These are phyloP conservation scores for Sinocyclocheilus grahami DNA, from an alignment of 2,113 vertebrate species.

Conservation along the genomic window DNA sequence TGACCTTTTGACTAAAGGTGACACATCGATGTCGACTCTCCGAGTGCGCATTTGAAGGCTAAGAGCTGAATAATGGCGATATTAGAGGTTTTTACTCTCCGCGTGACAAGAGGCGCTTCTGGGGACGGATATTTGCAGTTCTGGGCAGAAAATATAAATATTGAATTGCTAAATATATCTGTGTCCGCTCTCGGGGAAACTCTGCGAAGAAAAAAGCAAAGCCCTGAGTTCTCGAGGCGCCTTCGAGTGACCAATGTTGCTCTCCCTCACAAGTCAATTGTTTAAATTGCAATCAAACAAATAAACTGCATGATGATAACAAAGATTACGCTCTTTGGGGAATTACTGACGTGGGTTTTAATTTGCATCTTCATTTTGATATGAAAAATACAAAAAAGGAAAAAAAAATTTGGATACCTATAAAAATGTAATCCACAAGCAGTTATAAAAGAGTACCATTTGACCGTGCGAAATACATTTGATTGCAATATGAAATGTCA, in stretches of 20 bases:
- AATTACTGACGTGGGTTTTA: background rate
- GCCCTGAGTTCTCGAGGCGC: conserved; percentile 43
- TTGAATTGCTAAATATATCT: conserved; percentile 58
- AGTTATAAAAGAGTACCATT: background rate
- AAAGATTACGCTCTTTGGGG: background rate
- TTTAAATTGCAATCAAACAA: conserved; percentile 36
- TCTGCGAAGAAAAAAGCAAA: conserved; percentile 46
- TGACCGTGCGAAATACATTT: background rate
- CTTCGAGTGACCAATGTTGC: conserved; percentile 38
- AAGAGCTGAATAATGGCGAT: background rate
- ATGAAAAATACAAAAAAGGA: background rate
- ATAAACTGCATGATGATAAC: conserved; percentile 25
- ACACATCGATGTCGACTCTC: background rate
- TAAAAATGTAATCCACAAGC: background rate
- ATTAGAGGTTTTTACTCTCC: conserved; percentile 30
- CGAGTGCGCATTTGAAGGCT: background rate
- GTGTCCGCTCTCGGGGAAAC: conserved; percentile 60
- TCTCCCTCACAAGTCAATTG: conserved; percentile 24
- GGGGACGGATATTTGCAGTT: conserved; percentile 68
- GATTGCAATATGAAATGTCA: background rate
- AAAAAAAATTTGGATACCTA: background rate
- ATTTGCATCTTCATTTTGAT: background rate
- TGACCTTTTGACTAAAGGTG: conserved; percentile 31
- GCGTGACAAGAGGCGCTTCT: conserved; percentile 55
- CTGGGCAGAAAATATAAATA: conserved; percentile 72